Evolutionary conservation across 2,113 vertebrate genomes (phyloP).

Genomic region (Dolichotis patagonum): DNA sequence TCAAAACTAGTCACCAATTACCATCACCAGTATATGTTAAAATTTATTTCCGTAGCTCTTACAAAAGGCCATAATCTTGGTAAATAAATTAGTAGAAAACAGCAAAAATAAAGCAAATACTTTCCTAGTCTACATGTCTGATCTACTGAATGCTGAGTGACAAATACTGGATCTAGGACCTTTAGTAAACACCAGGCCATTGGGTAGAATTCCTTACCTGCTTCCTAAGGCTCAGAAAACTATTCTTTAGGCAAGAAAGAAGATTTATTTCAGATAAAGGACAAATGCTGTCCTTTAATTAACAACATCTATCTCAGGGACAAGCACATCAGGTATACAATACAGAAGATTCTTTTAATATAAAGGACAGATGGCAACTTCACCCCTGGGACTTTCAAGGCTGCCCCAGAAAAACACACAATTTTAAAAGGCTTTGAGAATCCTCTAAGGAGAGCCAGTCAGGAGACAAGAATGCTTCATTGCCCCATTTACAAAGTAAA

Average conservation of each 20-base stretch:
- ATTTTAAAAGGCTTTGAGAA: slow-evolving; percentile 87
- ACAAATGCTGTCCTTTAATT: slow-evolving; percentile 88
- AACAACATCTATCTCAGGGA: slow-evolving; percentile 90
- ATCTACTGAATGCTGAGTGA: background rate
- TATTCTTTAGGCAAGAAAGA: slow-evolving; percentile 48
- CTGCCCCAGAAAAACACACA: slow-evolving; percentile 85
- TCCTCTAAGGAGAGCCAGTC: slow-evolving; percentile 79
- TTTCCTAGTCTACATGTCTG: background rate
- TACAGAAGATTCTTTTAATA: slow-evolving; percentile 87
- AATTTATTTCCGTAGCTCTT: background rate
- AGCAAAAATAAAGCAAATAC: background rate
- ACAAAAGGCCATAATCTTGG: background rate
- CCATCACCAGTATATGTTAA: background rate
- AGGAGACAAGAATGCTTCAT: slow-evolving; percentile 72
- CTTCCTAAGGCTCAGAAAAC: slow-evolving; percentile 61
- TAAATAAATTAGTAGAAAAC: background rate
- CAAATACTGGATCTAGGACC: background rate
- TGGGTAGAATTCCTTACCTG: slow-evolving; percentile 13
- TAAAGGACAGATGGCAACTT: slow-evolving; percentile 89
- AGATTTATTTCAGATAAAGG: slow-evolving; percentile 83
- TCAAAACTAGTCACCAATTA: background rate
- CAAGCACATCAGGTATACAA: slow-evolving; percentile 88
- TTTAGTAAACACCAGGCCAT: background rate
- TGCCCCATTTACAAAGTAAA: slow-evolving; percentile 77
- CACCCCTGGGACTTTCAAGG: slow-evolving; percentile 85